These are phyloP conservation scores for Globodera rostochiensis DNA, from an alignment of 1,140 invertebrate genomes.

Conservation along the genomic window DNA sequence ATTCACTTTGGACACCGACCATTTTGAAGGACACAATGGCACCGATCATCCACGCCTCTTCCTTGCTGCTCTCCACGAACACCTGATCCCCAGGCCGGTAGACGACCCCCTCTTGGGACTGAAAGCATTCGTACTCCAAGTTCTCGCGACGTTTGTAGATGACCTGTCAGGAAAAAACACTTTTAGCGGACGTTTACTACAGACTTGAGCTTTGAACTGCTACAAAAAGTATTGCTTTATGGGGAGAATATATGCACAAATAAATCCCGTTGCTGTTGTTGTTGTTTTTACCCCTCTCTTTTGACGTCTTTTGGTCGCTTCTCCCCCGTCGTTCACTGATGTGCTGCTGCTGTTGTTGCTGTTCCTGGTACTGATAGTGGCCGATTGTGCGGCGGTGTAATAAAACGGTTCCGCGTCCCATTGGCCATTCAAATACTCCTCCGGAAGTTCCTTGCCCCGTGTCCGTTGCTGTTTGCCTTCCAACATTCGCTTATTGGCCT, in stretches of 20 bases:
- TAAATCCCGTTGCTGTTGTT: neutral
- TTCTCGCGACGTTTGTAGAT: conserved; percentile 39
- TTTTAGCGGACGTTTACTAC: too few relatives aligned
- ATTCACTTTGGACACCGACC: conserved; percentile 27
- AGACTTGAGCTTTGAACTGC: neutral
- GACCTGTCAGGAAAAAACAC: neutral
- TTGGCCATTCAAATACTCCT: neutral
- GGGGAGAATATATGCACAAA: neutral
- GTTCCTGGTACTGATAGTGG: conserved; percentile 1
- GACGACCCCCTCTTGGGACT: conserved; percentile 33
- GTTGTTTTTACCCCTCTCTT: conserved; percentile 18
- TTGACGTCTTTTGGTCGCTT: conserved; percentile 4
- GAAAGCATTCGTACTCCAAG: conserved; percentile 41
- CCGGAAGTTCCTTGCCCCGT: neutral
- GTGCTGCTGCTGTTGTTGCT: conserved; percentile 3
- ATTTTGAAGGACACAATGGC: conserved; percentile 38
- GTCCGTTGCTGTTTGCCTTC: neutral
- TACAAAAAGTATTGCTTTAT: neutral
- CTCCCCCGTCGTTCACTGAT: neutral
- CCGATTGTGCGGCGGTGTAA: conserved; percentile 3
- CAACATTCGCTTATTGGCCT: neutral
- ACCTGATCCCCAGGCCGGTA: conserved; percentile 42
- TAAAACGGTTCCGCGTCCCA: conserved; percentile 33
- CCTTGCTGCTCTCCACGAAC: conserved; percentile 34
- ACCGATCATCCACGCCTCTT: conserved; percentile 38